phyloP scores from a whole-genome alignment of 2,797 vertebrate species.

The Fistularia commersonii region DNA sequence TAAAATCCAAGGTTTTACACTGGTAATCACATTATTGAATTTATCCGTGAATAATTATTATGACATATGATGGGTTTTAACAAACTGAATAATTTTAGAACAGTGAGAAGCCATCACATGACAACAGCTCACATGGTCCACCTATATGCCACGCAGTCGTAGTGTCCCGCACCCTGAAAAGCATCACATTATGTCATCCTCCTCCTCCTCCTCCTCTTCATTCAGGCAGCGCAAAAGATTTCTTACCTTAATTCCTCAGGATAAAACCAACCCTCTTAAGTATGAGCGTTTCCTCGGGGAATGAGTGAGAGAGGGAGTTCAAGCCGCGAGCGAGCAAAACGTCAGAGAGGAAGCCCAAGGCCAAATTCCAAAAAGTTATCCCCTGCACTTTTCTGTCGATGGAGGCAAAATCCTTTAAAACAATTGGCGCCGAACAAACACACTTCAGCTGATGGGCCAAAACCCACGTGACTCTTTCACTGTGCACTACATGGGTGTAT shows the following conservation, averaged over 20 bases:
- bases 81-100: too few relatives aligned
- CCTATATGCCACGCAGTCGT: too few relatives aligned
- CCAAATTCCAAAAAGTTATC: conserved; percentile 81
- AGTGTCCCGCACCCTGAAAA: too few relatives aligned
- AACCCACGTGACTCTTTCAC: conserved; percentile 60
- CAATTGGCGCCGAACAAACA: conserved; percentile 66
- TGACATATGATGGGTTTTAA: too few relatives aligned
- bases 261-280: conserved; percentile 63
- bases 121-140: too few relatives aligned
- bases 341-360: conserved; percentile 73
- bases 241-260: conserved; percentile 76
- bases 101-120: too few relatives aligned
- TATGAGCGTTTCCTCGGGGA: conserved; percentile 60
- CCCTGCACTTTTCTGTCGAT: conserved; percentile 79
- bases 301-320: conserved; percentile 62
- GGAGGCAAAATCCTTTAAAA: conserved; percentile 81
- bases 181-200: neutral
- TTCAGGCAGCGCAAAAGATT: conserved; percentile 3
- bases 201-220: conserved; percentile 1
- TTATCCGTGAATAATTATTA: too few relatives aligned
- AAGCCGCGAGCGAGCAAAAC: conserved; percentile 63
- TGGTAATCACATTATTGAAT: too few relatives aligned
- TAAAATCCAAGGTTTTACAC: too few relatives aligned
- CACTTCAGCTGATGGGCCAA: conserved; percentile 54
- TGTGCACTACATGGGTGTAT: conserved; percentile 44